Conservation (phyloP, 2,888 invertebrate species). For the Ornithoptera priamus region DNA sequence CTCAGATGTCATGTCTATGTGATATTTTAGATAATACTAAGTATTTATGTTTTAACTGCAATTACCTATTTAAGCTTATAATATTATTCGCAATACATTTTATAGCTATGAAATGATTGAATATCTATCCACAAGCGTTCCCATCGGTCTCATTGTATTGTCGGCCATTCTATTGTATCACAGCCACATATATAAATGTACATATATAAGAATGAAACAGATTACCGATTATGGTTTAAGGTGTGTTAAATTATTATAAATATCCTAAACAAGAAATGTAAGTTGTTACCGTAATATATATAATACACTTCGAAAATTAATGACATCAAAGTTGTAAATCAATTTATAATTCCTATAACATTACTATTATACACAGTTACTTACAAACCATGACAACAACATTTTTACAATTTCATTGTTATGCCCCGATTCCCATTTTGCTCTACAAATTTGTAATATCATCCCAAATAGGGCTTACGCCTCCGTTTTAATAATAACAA, state of each 20-base stretch:
- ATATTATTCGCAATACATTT: background rate
- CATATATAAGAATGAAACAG: background rate
- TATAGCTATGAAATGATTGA: constrained; percentile 10
- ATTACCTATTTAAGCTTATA: background rate
- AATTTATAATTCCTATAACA: background rate
- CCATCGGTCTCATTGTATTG: constrained; percentile 11
- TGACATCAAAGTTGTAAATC: background rate
- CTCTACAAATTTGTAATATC: background rate
- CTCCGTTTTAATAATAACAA: background rate
- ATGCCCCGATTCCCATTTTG: background rate
- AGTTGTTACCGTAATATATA: background rate
- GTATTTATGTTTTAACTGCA: background rate
- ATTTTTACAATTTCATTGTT: background rate
- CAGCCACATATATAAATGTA: background rate
- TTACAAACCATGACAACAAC: no score
- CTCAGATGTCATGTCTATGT: no score
- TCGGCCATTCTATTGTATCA: constrained; percentile 4
- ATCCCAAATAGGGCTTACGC: background rate
- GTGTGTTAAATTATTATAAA: background rate
- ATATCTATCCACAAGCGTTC: constrained; percentile 1
- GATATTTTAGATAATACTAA: no score
- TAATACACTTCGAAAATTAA: background rate
- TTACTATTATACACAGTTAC: background rate
- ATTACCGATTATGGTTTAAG: background rate
- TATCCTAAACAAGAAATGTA: background rate